These are phyloP conservation scores for Drosophila nr. perissopoda DNA, from an alignment of 2,888 invertebrate species.

Conservation along the genomic window DNA sequence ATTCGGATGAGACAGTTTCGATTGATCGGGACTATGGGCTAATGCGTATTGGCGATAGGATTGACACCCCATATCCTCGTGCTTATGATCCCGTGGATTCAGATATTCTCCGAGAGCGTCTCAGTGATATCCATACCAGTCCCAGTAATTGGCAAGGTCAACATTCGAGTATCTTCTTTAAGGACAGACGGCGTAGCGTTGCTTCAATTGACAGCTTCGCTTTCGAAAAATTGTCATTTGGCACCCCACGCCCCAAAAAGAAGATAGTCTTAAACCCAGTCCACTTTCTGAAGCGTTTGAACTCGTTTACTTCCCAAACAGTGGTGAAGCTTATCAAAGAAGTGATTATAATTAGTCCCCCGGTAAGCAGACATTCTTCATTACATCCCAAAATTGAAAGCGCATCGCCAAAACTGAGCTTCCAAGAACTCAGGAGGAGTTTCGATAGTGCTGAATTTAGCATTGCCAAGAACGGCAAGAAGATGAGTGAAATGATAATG, in stretches of 20 bases:
- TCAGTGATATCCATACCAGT: not conserved
- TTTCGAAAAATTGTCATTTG: not conserved
- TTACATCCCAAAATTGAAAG: not conserved
- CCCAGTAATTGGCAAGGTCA: not conserved
- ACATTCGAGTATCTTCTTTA: not conserved
- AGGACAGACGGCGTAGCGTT: not conserved
- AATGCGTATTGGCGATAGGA: not conserved
- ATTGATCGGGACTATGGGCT: conserved; percentile 30
- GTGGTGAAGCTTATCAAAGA: not conserved
- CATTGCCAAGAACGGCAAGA: conserved; percentile 54
- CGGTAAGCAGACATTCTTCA: not conserved
- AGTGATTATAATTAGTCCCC: conserved; percentile 8
- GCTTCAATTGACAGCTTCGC: not conserved
- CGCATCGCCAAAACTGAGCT: not conserved
- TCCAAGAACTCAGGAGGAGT: conserved; percentile 36
- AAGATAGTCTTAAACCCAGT: conserved; percentile 2
- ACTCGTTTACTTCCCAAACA: not conserved
- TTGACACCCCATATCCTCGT: conserved; percentile 29
- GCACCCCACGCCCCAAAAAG: conserved; percentile 38
- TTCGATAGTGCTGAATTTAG: conserved; percentile 61
- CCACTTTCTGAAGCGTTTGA: conserved; percentile 4
- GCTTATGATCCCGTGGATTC: not conserved
- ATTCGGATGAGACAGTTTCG: accelerated
- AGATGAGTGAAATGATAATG: conserved; percentile 38
- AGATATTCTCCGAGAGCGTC: conserved; percentile 7